Conservation (phyloP, 1,140 invertebrate genomes). For the Ceratosolen fusciceps region DNA sequence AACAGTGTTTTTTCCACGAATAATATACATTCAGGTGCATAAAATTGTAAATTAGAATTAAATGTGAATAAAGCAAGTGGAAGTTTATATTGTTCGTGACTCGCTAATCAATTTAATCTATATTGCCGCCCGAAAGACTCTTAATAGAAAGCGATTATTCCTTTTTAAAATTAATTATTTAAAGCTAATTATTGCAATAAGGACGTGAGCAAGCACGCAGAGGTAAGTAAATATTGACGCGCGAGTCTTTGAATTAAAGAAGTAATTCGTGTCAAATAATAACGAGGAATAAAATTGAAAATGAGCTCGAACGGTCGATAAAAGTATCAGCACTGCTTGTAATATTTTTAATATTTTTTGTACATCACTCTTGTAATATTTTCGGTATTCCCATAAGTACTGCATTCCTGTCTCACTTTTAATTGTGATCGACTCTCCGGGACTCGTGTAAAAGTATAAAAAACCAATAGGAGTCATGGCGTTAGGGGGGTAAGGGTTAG, state of each 20-base stretch:
- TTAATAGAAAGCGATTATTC: not conserved
- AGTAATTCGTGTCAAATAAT: not conserved
- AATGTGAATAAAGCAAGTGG: not conserved
- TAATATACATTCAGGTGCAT: not conserved
- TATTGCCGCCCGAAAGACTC: not conserved
- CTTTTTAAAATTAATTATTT: not conserved
- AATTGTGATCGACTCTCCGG: constrained; percentile 58
- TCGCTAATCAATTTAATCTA: not conserved
- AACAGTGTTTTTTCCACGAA: too few species aligned
- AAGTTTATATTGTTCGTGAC: not conserved
- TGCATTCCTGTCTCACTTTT: constrained; percentile 41
- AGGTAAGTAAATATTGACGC: not conserved
- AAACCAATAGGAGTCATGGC: not conserved
- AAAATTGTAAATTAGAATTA: not conserved
- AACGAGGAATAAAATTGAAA: not conserved
- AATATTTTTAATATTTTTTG: too few species aligned
- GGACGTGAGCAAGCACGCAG: not conserved
- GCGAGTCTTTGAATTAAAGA: too few species aligned
- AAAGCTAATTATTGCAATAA: not conserved
- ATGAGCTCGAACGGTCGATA: not conserved
- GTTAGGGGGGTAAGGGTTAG: constrained; percentile 39
- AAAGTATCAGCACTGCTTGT: not conserved
- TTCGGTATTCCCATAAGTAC: constrained; percentile 11
- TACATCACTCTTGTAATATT: not conserved
- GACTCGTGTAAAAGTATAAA: constrained; percentile 5